These are phyloP conservation scores for Globodera rostochiensis DNA, from an alignment of 1,140 invertebrate species.

Conservation along the genomic window DNA sequence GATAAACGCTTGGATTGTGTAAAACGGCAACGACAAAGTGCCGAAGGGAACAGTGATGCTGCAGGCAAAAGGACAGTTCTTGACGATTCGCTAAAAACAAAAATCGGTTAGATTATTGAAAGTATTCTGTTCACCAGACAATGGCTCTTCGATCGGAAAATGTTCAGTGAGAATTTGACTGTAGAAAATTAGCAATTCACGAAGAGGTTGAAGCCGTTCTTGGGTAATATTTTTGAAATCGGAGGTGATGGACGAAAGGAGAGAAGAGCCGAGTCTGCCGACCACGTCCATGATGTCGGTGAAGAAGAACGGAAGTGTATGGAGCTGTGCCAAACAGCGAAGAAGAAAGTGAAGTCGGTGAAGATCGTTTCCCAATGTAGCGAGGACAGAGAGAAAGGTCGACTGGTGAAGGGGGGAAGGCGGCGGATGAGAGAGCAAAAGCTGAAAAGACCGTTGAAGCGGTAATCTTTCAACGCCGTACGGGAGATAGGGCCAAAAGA, in stretches of 20 bases:
- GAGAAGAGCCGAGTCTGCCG: not conserved
- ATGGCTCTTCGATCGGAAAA: too few species aligned
- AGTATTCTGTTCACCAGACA: not conserved
- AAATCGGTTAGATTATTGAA: not conserved
- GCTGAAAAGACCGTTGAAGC: not conserved
- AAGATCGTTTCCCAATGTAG: not conserved
- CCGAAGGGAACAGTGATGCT: not conserved
- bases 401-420: not conserved
- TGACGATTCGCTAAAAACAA: not conserved
- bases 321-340: not conserved
- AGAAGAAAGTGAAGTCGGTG: not conserved
- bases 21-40: not conserved
- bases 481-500: not conserved
- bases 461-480: too few species aligned
- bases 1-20: not conserved
- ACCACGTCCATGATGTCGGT: not conserved
- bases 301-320: not conserved
- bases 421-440: not conserved
- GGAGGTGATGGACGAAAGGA: not conserved
- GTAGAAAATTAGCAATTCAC: slow-evolving; percentile 1
- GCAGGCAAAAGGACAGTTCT: not conserved
- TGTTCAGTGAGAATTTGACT: not conserved
- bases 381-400: not conserved
- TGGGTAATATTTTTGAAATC: not conserved
- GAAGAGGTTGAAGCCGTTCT: not conserved